Evolutionary conservation across 2,113 vertebrate species (phyloP).

Genomic region (Pseudorectes ferrugineus): DNA sequence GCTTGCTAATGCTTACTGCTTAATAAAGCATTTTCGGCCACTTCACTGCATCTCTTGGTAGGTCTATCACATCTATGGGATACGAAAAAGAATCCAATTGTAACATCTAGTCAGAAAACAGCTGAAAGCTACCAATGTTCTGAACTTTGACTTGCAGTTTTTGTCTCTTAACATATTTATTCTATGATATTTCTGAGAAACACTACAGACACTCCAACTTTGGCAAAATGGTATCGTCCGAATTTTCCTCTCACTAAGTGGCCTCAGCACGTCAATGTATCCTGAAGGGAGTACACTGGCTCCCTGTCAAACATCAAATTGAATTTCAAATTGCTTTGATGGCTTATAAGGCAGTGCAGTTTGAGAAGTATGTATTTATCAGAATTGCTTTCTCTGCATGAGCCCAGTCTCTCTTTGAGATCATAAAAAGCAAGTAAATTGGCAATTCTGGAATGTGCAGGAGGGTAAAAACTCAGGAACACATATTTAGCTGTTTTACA

Average conservation of each 20-base stretch:
- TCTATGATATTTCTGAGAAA: not conserved
- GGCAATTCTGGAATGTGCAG: not conserved
- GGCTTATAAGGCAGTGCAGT: conserved; percentile 43
- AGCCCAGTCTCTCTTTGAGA: not conserved
- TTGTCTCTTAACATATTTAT: not conserved
- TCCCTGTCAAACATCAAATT: conserved; percentile 72
- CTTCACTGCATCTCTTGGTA: not conserved
- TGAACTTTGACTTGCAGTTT: conserved; percentile 20
- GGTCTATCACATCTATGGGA: not conserved
- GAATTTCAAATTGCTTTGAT: conserved; percentile 76
- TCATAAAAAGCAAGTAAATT: conserved; percentile 16
- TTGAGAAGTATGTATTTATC: conserved; percentile 58
- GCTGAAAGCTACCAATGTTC: not conserved
- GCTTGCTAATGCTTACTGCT: not conserved
- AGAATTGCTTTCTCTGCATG: conserved; percentile 22
- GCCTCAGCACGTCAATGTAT: conserved; percentile 53
- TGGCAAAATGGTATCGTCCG: conserved; percentile 24
- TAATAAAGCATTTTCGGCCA: not conserved
- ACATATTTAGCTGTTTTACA: not conserved
- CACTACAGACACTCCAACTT: not conserved
- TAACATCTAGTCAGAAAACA: not conserved
- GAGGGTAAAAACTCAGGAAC: not conserved
- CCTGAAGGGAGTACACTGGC: conserved; percentile 44
- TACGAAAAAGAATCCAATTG: not conserved
- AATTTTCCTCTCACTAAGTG: conserved; percentile 65